Evolutionary conservation across 2,797 vertebrate species (phyloP).

Genomic region (Periophthalmus magnuspinnatus): DNA sequence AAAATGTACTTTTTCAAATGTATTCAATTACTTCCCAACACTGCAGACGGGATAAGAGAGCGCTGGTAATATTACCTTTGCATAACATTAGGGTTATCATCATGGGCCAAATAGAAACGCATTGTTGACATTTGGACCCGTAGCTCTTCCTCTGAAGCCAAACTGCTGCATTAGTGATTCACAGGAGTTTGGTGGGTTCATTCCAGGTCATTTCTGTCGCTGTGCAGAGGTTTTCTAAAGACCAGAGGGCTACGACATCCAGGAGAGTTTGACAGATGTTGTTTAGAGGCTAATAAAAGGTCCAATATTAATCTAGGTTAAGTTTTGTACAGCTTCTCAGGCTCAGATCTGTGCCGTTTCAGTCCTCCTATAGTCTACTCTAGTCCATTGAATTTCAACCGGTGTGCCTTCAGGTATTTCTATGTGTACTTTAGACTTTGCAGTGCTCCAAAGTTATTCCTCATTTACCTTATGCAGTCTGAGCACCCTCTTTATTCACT

Average conservation of each 20-base stretch:
- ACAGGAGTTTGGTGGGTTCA: background rate
- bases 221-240: background rate
- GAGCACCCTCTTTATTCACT: too few species aligned
- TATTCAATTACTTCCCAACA: too few species aligned
- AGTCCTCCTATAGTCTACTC: too few species aligned
- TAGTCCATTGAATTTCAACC: too few species aligned
- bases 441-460: too few species aligned
- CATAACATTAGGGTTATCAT: slow-evolving; percentile 6
- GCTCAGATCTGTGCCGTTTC: too few species aligned
- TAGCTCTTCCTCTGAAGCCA: background rate
- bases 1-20: too few species aligned
- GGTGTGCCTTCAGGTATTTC: too few species aligned
- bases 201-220: slow-evolving; percentile 8
- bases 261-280: background rate
- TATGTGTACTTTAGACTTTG: too few species aligned
- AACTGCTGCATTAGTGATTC: slow-evolving; percentile 3
- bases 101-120: background rate
- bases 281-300: background rate
- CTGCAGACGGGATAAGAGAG: background rate
- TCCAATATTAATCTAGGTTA: background rate
- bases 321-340: background rate
- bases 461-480: too few species aligned
- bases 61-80: background rate
- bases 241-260: background rate
- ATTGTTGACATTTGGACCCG: background rate